Conservation (phyloP, 2,888 invertebrate species). For the Chydorus sphaericus region DNA sequence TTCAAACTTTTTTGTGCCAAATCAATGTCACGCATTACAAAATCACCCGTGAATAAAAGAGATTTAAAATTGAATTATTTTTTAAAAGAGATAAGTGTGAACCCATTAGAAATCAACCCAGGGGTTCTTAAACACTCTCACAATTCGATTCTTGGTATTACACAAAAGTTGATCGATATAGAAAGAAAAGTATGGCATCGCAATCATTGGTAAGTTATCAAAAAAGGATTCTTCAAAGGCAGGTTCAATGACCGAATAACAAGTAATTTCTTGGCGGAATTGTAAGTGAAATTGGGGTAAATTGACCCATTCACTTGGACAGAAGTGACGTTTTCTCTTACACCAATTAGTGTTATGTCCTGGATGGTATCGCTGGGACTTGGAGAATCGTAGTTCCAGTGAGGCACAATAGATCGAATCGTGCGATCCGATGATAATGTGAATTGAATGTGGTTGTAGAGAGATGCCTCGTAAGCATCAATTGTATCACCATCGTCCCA, state of each 20-base stretch:
- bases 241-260: neutral
- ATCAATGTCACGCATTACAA: too few relatives aligned
- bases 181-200: too few relatives aligned
- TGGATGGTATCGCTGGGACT: slow-evolving; percentile 23
- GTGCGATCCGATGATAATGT: neutral
- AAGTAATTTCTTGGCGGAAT: slow-evolving; percentile 20
- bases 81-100: too few relatives aligned
- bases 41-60: too few relatives aligned
- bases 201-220: neutral
- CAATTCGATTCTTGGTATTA: too few relatives aligned
- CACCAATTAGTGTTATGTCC: slow-evolving; percentile 26
- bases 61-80: too few relatives aligned
- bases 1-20: too few relatives aligned
- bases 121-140: too few relatives aligned
- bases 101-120: too few relatives aligned
- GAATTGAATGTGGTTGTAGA: slow-evolving; percentile 4
- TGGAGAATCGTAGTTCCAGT: slow-evolving; percentile 17
- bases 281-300: slow-evolving; percentile 22
- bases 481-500: slow-evolving; percentile 70
- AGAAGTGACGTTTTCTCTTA: slow-evolving; percentile 23
- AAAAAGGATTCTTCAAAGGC: neutral
- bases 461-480: slow-evolving; percentile 11
- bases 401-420: neutral
- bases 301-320: slow-evolving; percentile 25
- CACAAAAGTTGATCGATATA: too few relatives aligned